Evolutionary conservation across 2,888 invertebrate genomes (phyloP), one percentile per base, ranked within the genome.

Genomic region (Galerucella calmariensis): DNA sequence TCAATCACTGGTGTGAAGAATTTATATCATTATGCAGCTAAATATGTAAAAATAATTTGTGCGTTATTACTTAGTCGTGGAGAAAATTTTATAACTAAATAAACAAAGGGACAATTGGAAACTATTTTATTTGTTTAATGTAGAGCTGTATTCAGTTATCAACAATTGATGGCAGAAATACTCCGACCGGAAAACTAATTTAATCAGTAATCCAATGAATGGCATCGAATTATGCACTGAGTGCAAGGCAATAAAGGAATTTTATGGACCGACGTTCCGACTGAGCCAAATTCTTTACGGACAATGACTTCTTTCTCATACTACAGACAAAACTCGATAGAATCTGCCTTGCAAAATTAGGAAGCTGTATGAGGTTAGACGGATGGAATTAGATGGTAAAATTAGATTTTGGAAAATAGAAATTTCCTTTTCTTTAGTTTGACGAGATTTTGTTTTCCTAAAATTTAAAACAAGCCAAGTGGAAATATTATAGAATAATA

Each of bases 191-290:
- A 72, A 67, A 72, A 72, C 72, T 67, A 66, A 72, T 72, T 67
- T 59, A 72, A 72, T 72, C 70, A 70, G 56, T 62, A 62, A 69
- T 70, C 46, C 63, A 20, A 46, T 72, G 24, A 66, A 59, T 59
- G 53, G 66, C 59, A 66, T 59, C 58, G 66, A 48, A 72, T 72
- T 72, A 72, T 72, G 66, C 72, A 72, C n/a, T 27, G 48, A 58
- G 72, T 67, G 72, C 67, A 72, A 24, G 59, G 72, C 59, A 46
- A 72, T 72, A 72, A 72, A 72, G 27, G 48, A 62, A 62, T 58
- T 72, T 72, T 72, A 72, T 72, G 66, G 58, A 66, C 66, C 41
- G 72, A 35, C 72, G 27, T 66, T 67, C 24, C 58, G 48, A 35
- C 59, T 59, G 66, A 69, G 51, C 72, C 66, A 67, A 72, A 72